Evolutionary conservation across 92 coral and sea anemone genomes (phyloP).

Genomic region (Plumapathes pennacea): DNA sequence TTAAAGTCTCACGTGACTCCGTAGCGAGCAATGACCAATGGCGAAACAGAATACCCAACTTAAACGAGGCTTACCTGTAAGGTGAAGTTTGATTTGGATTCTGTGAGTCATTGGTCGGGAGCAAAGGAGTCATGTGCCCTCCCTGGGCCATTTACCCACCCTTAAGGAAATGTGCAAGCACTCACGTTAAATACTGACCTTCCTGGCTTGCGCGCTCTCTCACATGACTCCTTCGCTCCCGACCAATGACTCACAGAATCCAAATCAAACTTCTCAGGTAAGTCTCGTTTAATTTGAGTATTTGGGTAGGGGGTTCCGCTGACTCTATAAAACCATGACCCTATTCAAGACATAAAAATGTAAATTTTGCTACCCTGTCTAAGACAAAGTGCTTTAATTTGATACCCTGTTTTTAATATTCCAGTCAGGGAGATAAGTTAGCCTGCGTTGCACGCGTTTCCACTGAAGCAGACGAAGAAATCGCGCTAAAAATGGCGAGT

Average conservation of each 20-base stretch:
- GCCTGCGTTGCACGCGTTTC: no score
- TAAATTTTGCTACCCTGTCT: no score
- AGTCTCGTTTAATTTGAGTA: constrained; percentile 11
- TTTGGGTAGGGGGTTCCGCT: no score
- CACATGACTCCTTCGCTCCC: constrained; percentile 34
- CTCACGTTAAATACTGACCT: constrained; percentile 10
- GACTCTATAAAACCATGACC: no score
- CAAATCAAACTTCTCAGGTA: constrained; percentile 14
- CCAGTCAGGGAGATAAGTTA: no score
- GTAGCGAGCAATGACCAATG: constrained; percentile 31
- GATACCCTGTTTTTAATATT: no score
- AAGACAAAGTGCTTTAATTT: no score
- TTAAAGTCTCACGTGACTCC: constrained; percentile 32
- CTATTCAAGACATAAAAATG: no score
- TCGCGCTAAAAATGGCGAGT: no score
- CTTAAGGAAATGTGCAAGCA: background rate
- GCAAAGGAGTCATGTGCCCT: constrained; percentile 16
- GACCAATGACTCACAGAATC: constrained; percentile 22
- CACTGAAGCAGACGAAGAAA: no score
- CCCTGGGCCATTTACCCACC: background rate
- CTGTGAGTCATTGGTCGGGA: constrained; percentile 21
- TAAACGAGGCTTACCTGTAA: constrained; percentile 23
- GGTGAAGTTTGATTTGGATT: constrained; percentile 1
- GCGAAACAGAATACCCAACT: constrained; percentile 23
- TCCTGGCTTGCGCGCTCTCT: background rate